Evolutionary conservation across 2,113 vertebrate genomes (phyloP).

Genomic region (Phalacrocorax brasilianus): DNA sequence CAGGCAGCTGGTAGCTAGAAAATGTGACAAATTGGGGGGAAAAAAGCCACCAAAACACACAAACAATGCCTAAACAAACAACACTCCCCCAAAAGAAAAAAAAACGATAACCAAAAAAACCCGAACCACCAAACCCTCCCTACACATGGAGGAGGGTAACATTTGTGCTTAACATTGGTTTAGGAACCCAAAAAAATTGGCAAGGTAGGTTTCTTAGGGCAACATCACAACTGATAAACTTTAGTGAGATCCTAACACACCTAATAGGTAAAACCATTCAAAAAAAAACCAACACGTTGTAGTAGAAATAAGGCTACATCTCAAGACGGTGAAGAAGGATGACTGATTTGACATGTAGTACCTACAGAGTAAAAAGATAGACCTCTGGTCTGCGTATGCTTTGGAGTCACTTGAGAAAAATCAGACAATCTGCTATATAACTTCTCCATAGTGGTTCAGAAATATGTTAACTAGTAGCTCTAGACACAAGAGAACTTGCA

Average conservation of each 20-base stretch:
- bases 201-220: not conserved
- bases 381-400: not conserved
- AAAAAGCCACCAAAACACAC: not conserved
- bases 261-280: not conserved
- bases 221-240: not conserved
- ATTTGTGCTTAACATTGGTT: not conserved
- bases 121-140: not conserved
- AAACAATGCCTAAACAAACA: not conserved
- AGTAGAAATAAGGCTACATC: not conserved
- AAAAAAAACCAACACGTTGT: not conserved
- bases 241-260: not conserved
- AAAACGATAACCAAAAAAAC: not conserved
- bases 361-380: not conserved
- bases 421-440: not conserved
- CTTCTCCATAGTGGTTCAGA: not conserved
- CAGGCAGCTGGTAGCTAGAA: not conserved
- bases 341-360: not conserved
- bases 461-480: not conserved
- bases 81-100: no score
- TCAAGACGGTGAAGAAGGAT: not conserved
- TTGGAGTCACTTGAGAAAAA: not conserved
- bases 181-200: not conserved
- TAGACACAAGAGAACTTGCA: not conserved
- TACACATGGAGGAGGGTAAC: not conserved
- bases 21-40: fast-evolving